Base-by-base conservation (phyloP, 1,140 invertebrate genomes). In the Orius insidiosus region DNA sequence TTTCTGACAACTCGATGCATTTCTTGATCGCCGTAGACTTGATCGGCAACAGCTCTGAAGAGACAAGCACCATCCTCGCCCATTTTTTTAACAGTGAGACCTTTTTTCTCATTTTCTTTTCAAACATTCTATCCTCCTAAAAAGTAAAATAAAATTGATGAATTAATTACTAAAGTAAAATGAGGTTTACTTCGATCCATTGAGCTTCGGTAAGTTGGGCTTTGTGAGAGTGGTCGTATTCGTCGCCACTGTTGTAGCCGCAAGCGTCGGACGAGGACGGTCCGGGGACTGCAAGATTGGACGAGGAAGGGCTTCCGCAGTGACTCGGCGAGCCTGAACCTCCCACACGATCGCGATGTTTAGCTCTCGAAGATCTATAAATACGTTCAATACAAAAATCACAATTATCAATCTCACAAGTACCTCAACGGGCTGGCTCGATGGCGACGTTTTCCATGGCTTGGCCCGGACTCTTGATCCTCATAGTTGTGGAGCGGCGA, bases 21-120 rank as follows among this genome's bases (percentile, higher is more conserved):
- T 56, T 89, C 87, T 66, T 93, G 83, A 63, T 93, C 86, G 4
- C 89, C 88, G 63, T 85, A 93, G 30, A 94, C 78, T 67, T 93
- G 88, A 64, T 92, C 84, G 50, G 88, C 86, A 39, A 93, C 85
- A 13, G 89, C 83, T 55, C 89, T 67, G 61, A 94, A 94, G 6
- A 94, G 61, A 61, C 88, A 94, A 16, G 88, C 86, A n/a, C 88
- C 89, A 66, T 94, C 88, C 62, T 90, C 84, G 46, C 75, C 76
- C 72, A 93, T 90, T 52, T 80, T n/a, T 59, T 88, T 89, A n/a
- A 94, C 78, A 43, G 77, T 68, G 55, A 82, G 80, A 35, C 85
- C 85, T 53, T 76, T 71, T 75, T 78, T 34, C 73, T 66, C 65
- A 85, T 72, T 50, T 73, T 74, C 50, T 80, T 78, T 54, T 78